Percentiles rank a stretch among this genome's conserved stretches.
phyloP scores from a whole-genome alignment of 2,888 invertebrate species.

The Agapetus fuscipes region DNA sequence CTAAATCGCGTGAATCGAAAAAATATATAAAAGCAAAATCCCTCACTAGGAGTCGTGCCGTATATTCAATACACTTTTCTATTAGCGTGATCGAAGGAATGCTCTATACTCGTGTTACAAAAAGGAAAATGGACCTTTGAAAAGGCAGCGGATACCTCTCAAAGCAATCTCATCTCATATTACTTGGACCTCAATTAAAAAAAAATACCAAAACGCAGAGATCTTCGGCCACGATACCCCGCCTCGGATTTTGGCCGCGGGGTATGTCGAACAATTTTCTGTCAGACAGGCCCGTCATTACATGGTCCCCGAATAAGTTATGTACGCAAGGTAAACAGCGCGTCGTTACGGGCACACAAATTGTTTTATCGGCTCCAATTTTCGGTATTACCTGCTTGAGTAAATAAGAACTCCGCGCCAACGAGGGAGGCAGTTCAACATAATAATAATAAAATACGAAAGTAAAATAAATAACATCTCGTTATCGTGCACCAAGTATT shows the following conservation, averaged over 20 bases:
- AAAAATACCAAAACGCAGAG: conserved; percentile 9
- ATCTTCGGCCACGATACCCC: conserved; percentile 17
- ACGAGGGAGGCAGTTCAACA: too few relatives aligned
- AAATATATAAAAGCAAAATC: too few relatives aligned
- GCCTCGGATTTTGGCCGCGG: conserved; percentile 15
- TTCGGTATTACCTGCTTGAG: conserved; percentile 15
- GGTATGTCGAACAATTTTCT: conserved; percentile 19
- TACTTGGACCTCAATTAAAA: conserved; percentile 20
- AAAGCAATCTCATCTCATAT: conserved; percentile 4
- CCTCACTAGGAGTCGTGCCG: too few relatives aligned
- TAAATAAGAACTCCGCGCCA: conserved; percentile 12
- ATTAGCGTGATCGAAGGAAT: too few relatives aligned
- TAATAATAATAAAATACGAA: too few relatives aligned
- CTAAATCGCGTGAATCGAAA: too few relatives aligned
- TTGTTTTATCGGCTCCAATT: conserved; percentile 19
- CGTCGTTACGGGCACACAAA: conserved; percentile 17
- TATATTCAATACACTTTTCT: too few relatives aligned
- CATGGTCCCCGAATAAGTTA: conserved; percentile 17
- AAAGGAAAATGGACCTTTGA: too few relatives aligned
- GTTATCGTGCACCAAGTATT: too few relatives aligned
- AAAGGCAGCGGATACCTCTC: too few relatives aligned
- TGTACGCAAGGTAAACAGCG: conserved; percentile 18
- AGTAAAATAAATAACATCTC: too few relatives aligned
- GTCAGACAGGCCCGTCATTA: conserved; percentile 19
- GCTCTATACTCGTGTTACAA: too few relatives aligned